A percentile compares a stretch with the other conserved stretches of the same genome.
phyloP scores from a whole-genome alignment of 2,113 vertebrate species.

The Otis tarda region DNA sequence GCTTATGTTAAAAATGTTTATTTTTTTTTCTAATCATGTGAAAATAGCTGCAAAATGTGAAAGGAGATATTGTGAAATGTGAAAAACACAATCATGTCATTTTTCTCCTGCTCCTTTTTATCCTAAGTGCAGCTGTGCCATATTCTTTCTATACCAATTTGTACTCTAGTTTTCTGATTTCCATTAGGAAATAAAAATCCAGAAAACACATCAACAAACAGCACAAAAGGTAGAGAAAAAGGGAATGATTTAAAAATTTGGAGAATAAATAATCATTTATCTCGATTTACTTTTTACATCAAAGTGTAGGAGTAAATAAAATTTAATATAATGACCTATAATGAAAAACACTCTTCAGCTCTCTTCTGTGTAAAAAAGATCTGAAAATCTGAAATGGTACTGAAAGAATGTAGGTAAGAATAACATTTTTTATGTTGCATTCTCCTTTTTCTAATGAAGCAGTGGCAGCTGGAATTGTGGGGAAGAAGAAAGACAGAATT shows the following conservation, averaged over 20 bases:
- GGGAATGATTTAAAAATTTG: background rate
- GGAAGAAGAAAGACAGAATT: background rate
- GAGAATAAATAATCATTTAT: background rate
- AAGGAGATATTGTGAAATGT: background rate
- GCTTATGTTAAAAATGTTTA: background rate
- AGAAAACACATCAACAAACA: background rate
- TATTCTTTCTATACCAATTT: background rate
- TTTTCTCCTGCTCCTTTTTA: background rate
- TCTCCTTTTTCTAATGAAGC: background rate
- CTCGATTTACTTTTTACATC: background rate
- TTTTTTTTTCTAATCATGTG: background rate
- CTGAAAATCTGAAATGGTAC: background rate
- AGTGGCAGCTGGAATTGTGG: background rate
- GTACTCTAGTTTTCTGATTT: background rate
- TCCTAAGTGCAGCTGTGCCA: background rate
- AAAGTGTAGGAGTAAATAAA: background rate
- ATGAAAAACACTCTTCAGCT: background rate
- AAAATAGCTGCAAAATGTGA: background rate
- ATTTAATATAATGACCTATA: background rate
- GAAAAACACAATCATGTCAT: background rate
- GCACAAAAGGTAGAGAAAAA: background rate
- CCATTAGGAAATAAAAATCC: background rate
- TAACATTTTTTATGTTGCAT: background rate
- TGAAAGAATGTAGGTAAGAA: background rate
- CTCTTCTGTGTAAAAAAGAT: background rate